phyloP scores from a whole-genome alignment of 2,113 vertebrate genomes.

The Nibea albiflora region DNA sequence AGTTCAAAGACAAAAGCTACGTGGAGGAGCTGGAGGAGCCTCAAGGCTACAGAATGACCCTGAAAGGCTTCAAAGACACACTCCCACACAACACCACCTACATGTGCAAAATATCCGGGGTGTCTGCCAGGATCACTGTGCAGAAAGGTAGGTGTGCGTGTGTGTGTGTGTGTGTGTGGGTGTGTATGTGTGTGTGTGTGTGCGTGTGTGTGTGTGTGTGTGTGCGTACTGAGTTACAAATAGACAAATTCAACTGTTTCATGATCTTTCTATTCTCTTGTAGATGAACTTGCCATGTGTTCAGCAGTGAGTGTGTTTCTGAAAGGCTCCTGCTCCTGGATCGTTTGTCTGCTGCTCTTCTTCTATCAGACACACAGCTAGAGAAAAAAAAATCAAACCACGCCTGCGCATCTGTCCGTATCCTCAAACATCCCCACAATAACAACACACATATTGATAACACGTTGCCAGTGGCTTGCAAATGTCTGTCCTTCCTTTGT shows the following conservation, averaged over 20 bases:
- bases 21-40: slow-evolving; percentile 74
- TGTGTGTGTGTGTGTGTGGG: no score
- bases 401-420: slow-evolving; percentile 21
- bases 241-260: slow-evolving; percentile 11
- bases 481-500: neutral
- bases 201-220: neutral
- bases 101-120: slow-evolving; percentile 77
- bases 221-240: neutral
- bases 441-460: slow-evolving; percentile 10
- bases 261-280: slow-evolving; percentile 46
- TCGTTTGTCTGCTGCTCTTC: slow-evolving; percentile 64
- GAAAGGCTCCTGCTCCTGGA: slow-evolving; percentile 70
- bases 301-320: slow-evolving; percentile 81
- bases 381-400: slow-evolving; percentile 22
- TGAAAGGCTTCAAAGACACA: slow-evolving; percentile 57
- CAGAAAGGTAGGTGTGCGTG: slow-evolving; percentile 68
- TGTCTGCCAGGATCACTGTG: slow-evolving; percentile 49
- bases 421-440: slow-evolving; percentile 3
- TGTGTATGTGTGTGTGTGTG: no score
- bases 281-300: slow-evolving; percentile 77
- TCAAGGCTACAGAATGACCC: slow-evolving; percentile 76
- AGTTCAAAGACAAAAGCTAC: slow-evolving; percentile 70
- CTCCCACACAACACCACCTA: slow-evolving; percentile 80
- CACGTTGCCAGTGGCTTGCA: slow-evolving; percentile 23
- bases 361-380: slow-evolving; percentile 53